phyloP scores from a whole-genome alignment of 2,113 vertebrate genomes.

The Lontra canadensis region DNA sequence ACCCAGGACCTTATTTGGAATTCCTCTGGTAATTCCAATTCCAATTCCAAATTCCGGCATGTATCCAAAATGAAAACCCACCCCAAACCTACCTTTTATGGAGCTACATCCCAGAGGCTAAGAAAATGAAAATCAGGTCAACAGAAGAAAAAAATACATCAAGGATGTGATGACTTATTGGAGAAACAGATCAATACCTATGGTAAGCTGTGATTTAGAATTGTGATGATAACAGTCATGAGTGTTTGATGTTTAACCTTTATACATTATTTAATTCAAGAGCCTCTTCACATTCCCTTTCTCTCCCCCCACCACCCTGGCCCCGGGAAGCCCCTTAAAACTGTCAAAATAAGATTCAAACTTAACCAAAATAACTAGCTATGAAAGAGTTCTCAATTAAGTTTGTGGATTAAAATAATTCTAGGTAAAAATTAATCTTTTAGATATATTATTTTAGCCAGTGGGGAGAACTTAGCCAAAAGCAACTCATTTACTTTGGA shows the following conservation, averaged over 20 bases:
- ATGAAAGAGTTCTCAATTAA: neutral
- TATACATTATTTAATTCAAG: conserved; percentile 74
- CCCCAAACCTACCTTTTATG: conserved; percentile 68
- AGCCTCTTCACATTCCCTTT: conserved; percentile 48
- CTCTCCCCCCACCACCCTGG: neutral
- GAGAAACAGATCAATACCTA: conserved; percentile 50
- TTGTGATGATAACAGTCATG: neutral
- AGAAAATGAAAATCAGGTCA: conserved; percentile 52
- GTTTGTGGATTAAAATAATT: conserved; percentile 44
- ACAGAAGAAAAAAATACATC: neutral
- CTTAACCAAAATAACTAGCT: neutral
- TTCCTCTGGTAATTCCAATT: neutral
- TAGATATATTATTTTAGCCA: neutral
- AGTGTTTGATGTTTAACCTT: conserved; percentile 58
- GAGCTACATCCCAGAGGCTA: conserved; percentile 22
- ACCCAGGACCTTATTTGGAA: neutral
- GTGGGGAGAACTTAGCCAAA: neutral
- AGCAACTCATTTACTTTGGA: neutral
- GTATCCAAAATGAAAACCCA: conserved; percentile 64
- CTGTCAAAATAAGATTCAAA: conserved; percentile 35
- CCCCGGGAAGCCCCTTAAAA: conserved; percentile 18
- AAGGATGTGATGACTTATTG: conserved; percentile 27
- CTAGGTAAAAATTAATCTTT: neutral
- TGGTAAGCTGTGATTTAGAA: neutral
- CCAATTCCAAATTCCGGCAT: neutral